Base-by-base conservation (phyloP, 2,888 invertebrate genomes). In the Neoscelio sp. region DNA sequence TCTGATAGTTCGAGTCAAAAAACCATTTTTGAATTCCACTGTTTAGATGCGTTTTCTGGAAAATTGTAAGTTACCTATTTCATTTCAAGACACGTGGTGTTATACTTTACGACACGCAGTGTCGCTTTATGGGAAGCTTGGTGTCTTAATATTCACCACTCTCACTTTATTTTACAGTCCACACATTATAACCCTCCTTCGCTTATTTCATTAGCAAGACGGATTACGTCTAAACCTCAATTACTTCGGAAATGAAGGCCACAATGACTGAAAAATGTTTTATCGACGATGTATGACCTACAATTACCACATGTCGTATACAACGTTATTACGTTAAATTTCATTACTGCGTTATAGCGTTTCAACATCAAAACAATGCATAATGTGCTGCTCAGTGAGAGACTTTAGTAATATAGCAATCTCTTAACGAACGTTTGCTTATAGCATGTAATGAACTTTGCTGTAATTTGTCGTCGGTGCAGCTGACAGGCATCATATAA, bases 381-480 rank as follows among this genome's bases (percentile, higher is more conserved):
- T 60, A 58, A 70, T 58, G 38, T 12, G 46, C 8, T 10, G 10
- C 26, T 23, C 65, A 18, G n/a, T 18, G 58, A 40, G 33, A 52
- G 5, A 62, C 35, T 44, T 52, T 26, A 44, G 28, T n/a, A 10
- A 30, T 26, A 40, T n/a, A 10, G 54, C 52, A 56, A 44, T 77
- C 58, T 60, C 67, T 73, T 67, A 52, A 73, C 54, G 73, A 71
- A 67, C 46, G 38, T 52, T 65, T 65, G 65, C 60, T 54, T 60
- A 56, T 13, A 71, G 33, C 18, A 26, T 73, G 38, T 73, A 73
- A 73, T 73, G 73, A 73, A 62, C 38, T 78, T 62, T 13, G 46
- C 35, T 8, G 38, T 54, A 67, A 73, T 60, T 65, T 60, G 71
- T 78, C 73, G 48, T 26, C 64, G 10, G 35, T 35, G 44, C 46